Conservation (phyloP, 2,113 vertebrate species). For the Dromaius novaehollandiae region DNA sequence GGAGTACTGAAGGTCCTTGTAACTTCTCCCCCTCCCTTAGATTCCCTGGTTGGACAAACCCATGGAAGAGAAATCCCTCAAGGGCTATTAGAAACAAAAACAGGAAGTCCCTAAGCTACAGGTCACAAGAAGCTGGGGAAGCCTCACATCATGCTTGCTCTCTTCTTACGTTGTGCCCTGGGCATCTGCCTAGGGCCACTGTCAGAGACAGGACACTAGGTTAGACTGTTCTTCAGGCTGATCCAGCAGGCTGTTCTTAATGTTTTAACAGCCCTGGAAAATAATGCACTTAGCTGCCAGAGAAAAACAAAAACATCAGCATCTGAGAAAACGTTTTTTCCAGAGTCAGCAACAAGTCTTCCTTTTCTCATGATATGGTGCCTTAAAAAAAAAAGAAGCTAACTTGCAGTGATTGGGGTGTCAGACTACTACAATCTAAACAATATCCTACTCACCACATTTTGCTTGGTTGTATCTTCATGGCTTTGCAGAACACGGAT, state of each 20-base stretch:
- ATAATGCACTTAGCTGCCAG: not conserved
- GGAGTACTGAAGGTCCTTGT: not conserved
- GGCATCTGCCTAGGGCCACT: not conserved
- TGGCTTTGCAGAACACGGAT: constrained; percentile 92
- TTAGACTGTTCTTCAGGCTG: not conserved
- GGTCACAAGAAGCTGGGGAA: not conserved
- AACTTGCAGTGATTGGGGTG: too few species aligned
- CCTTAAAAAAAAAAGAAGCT: not conserved
- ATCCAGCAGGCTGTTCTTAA: not conserved
- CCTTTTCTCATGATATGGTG: not conserved
- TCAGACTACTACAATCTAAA: not conserved
- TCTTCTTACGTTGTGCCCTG: not conserved
- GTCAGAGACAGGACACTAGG: not conserved
- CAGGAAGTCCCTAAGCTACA: constrained; percentile 19
- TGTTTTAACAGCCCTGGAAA: not conserved
- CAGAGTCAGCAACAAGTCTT: not conserved
- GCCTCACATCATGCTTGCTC: rapidly evolving
- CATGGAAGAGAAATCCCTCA: constrained; percentile 6
- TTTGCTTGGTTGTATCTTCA: constrained; percentile 93
- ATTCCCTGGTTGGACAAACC: not conserved
- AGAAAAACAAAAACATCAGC: not conserved
- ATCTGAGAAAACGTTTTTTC: not conserved
- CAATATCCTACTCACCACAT: constrained; percentile 82
- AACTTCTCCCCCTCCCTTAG: not conserved
- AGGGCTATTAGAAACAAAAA: constrained; percentile 33